These are phyloP conservation scores for Caenorhabditis afra DNA, from an alignment of 2,888 invertebrate species.

Conservation along the genomic window DNA sequence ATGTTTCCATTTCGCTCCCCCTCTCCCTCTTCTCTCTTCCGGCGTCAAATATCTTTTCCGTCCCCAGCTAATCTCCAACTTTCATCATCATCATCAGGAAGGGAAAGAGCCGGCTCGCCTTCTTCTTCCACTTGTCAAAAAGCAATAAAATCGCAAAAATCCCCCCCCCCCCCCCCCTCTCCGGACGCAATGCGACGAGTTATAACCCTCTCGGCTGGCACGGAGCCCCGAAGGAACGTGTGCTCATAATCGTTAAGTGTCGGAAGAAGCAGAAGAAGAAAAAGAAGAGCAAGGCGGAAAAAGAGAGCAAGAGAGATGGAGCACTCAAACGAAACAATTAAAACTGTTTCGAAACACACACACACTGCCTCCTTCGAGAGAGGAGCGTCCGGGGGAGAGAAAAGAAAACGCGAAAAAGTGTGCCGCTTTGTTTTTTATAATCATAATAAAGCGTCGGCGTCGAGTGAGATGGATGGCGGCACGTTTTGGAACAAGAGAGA, in stretches of 20 bases:
- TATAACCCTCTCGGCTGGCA: slow-evolving; percentile 44
- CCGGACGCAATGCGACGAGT: slow-evolving; percentile 7
- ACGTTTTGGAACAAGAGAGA: too few species aligned
- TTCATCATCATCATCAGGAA: slow-evolving; percentile 19
- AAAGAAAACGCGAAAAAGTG: too few species aligned
- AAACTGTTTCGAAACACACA: slow-evolving; percentile 14
- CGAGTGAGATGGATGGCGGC: too few species aligned
- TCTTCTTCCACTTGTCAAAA: slow-evolving; percentile 48
- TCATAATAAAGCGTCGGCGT: too few species aligned
- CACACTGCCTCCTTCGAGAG: neutral
- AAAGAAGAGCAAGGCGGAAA: neutral
- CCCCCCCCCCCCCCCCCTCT: slow-evolving; percentile 6
- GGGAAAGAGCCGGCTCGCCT: slow-evolving; percentile 13
- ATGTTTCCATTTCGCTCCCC: too few species aligned
- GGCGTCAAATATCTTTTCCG: neutral
- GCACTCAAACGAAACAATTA: slow-evolving; percentile 43
- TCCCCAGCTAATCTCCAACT: slow-evolving; percentile 29
- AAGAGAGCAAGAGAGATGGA: neutral
- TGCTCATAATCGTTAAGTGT: slow-evolving; percentile 60
- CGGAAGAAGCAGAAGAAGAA: too few species aligned
- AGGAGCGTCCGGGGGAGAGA: too few species aligned
- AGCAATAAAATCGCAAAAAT: slow-evolving; percentile 61
- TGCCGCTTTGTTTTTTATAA: too few species aligned
- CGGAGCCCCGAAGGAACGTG: slow-evolving; percentile 29
- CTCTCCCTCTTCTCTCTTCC: too few species aligned